A percentile compares a stretch with the other conserved stretches of the same genome.
phyloP scores from a whole-genome alignment of 1,140 invertebrate species.

The Neodiprion lecontei region DNA sequence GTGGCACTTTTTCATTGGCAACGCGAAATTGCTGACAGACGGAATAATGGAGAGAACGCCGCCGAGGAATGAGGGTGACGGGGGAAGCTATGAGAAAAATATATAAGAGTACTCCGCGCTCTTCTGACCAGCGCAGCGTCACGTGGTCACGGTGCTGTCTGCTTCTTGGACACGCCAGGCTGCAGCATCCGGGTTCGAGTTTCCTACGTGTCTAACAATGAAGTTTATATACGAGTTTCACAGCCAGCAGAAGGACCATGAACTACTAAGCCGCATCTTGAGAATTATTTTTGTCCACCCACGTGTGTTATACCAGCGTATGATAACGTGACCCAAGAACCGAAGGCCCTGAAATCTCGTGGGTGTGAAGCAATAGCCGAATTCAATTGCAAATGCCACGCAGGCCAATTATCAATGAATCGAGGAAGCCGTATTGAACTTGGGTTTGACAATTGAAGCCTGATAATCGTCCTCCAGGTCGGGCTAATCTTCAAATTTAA shows the following conservation, averaged over 20 bases:
- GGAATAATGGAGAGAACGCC: background rate
- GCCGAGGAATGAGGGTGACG: background rate
- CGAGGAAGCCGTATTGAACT: too few relatives aligned
- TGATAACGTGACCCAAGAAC: too few relatives aligned
- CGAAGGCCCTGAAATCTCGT: too few relatives aligned
- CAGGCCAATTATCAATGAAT: too few relatives aligned
- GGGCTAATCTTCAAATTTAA: too few relatives aligned
- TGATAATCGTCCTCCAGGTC: too few relatives aligned
- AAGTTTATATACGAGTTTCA: background rate
- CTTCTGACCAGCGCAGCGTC: background rate
- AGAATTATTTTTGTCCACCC: background rate
- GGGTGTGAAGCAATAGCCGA: too few relatives aligned
- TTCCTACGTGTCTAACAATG: too few relatives aligned
- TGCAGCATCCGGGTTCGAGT: too few relatives aligned
- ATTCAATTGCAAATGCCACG: too few relatives aligned
- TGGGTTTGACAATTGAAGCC: too few relatives aligned
- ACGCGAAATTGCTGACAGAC: constrained; percentile 10
- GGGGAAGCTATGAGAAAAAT: background rate
- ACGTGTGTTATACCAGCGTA: too few relatives aligned
- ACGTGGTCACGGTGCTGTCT: background rate
- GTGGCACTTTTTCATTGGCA: constrained; percentile 5
- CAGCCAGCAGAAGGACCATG: background rate
- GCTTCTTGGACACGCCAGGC: background rate
- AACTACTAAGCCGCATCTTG: background rate
- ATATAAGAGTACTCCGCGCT: background rate